Base-by-base conservation (phyloP, 2,797 vertebrate species). In the Cryptoprocta ferox region DNA sequence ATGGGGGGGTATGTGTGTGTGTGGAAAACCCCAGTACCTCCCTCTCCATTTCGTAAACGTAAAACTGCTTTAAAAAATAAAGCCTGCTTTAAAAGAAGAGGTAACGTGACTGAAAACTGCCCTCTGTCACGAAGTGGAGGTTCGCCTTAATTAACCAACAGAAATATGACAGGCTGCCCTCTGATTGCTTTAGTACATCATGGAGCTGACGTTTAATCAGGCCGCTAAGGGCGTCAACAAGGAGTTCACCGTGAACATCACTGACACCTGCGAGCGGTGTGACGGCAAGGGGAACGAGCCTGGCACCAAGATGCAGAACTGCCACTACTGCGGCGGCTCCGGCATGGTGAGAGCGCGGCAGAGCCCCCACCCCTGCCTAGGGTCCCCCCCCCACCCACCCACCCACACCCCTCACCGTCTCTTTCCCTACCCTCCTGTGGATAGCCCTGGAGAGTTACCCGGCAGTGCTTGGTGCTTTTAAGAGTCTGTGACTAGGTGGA, bases 161-260 rank as follows among this genome's bases (percentile, higher is more conserved):
- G 42, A 73, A 83, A 35, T 5, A 5, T 95, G 37, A 97, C 68
- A 48, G 61, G 16, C 30, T 0, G 2, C 96, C 35, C 95, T 87
- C 95, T 91, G 48, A 4, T 97, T 16, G 88, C 68, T 93, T 21
- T 98, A 99, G 99, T 99, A 99, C 82, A 98, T 99, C 95, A 99
- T 99, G 99, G 99, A 99, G 76, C 98, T 99, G 98, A 99, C 99
- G 0, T 99, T 99, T 98, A 99, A 97, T 81, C 99, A 99, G 94
- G 99, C 99, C 21, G 99, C 99, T 42, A 99, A 99, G 98, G 99
- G 99, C 0, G 99, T 99, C 86, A 99, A 99, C 98, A 99, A 99
- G 98, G 99, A 99, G 98, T 99, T 99, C 0, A 98, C 99, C 0
- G 95, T 99, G 83, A 99, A 99, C 97, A 98, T 99, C 16, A 99